These are phyloP conservation scores for Thinocorus orbignyianus DNA, from an alignment of 2,113 vertebrate genomes.

Conservation along the genomic window DNA sequence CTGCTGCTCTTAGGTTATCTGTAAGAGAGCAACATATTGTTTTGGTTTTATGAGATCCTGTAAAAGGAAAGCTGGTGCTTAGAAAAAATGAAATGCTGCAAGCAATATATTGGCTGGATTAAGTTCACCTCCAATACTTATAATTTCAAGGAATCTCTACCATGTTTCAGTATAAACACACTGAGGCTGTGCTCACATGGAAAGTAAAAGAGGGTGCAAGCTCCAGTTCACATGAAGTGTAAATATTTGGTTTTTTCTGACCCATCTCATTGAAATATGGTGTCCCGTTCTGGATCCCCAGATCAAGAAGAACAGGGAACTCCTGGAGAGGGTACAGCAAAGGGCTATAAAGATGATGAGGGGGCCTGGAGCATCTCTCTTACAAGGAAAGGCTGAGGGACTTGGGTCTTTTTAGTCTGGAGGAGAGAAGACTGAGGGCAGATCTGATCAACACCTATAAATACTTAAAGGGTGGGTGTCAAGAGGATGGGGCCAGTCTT, in stretches of 20 bases:
- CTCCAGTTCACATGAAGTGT: neutral
- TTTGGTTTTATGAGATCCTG: constrained; percentile 54
- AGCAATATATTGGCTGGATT: constrained; percentile 37
- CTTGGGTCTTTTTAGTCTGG: no score
- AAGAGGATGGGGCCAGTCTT: no score
- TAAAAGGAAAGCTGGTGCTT: constrained; percentile 41
- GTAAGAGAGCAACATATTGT: neutral
- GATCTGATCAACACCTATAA: no score
- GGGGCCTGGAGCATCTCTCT: no score
- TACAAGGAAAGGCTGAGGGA: no score
- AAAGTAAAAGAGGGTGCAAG: neutral
- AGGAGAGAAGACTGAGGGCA: no score
- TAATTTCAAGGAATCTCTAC: neutral
- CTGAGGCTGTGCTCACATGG: neutral
- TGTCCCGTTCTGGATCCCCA: no score
- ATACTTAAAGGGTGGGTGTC: no score
- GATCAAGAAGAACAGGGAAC: no score
- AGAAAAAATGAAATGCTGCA: constrained; percentile 37
- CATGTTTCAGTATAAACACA: neutral
- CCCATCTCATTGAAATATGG: neutral
- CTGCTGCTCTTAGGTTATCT: constrained; percentile 25
- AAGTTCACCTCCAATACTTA: neutral
- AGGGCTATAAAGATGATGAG: no score
- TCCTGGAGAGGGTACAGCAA: no score
- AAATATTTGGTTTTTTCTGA: neutral